A percentile compares a stretch with the other conserved stretches of the same genome.
These are phyloP conservation scores for Protobothrops mucrosquamatus DNA, from an alignment of 2,113 vertebrate genomes.

Conservation along the genomic window DNA sequence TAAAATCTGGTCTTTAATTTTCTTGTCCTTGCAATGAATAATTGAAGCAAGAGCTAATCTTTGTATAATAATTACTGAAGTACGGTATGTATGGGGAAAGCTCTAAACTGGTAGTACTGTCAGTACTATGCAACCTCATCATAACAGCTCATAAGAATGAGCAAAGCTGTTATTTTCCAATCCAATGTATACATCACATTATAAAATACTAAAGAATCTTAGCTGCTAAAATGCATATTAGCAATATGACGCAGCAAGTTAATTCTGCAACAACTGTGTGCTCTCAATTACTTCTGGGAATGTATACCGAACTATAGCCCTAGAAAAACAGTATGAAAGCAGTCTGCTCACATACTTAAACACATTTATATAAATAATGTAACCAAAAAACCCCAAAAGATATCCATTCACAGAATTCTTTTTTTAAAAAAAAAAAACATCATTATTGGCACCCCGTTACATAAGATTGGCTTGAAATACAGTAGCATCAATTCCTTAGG, in stretches of 20 bases:
- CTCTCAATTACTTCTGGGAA: neutral
- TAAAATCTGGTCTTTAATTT: neutral
- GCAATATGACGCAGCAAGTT: constrained; percentile 18
- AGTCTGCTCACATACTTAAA: neutral
- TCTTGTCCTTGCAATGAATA: constrained; percentile 6
- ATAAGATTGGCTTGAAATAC: neutral
- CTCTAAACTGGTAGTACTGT: neutral
- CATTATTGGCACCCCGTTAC: neutral
- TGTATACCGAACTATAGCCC: neutral
- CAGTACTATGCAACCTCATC: neutral
- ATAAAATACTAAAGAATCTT: constrained; percentile 20
- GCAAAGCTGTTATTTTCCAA: neutral
- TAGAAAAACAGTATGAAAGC: neutral
- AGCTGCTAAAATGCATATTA: neutral
- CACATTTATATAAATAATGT: neutral
- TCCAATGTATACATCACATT: neutral
- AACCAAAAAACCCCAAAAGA: neutral
- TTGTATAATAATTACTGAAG: constrained; percentile 17
- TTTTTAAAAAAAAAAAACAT: neutral
- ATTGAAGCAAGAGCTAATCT: constrained; percentile 1
- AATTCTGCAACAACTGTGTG: neutral
- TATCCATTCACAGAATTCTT: neutral
- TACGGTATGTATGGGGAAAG: neutral
- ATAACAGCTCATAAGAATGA: neutral
- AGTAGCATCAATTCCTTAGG: constrained; percentile 45